Base-by-base conservation (phyloP, 2,797 vertebrate species). In the Pygocentrus nattereri region DNA sequence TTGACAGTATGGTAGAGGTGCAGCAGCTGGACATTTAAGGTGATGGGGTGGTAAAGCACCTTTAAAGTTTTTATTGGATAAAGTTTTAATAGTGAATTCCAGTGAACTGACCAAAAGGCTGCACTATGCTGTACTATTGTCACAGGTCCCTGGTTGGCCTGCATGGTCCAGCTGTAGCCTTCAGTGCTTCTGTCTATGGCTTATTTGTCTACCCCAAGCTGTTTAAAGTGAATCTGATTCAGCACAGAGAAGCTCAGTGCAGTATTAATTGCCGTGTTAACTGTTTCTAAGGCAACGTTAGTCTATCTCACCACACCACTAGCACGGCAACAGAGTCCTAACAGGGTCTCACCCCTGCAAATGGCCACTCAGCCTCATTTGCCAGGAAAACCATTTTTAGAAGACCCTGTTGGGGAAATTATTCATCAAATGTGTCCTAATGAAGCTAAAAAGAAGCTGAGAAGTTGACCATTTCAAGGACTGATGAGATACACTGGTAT, bases 251-350 rank as follows among this genome's bases (percentile, higher is more conserved):
- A 73, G 58, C 68, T 59, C 64, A 64, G 70, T 38, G 65, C 62
- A 65, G 62, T 82, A 65, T 72, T 78, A 77, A 82, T 73, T 73
- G 59, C 59, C 68, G 52, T 74, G 61, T 78, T 78, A 82, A 78
- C 76, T 3, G 81, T 82, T 74, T 68, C 69, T 71, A 78, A 68
- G 70, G 70, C 62, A 74, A 82, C 81, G 74, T 73, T 74, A 73
- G 67, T 82, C 41, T 10, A 44, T 44, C 76, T 70, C 1, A 74
- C 31, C 21, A 67, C 31, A 38, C 62, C 38, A 61, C 59, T 56
- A 70, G 59, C 78, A 11, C 19, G 30, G 27, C 41, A 41, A 73
- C 27, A 2, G 59, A 49, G 38, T 23, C 10, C 11, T 52, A 74
- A 12, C 62, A 30, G 30, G 58, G 76, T 78, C 52, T 82, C 54